Percentiles rank a stretch among this genome's conserved stretches.
Evolutionary conservation across 2,113 vertebrate species (phyloP).

Genomic region (Prolemur simus): DNA sequence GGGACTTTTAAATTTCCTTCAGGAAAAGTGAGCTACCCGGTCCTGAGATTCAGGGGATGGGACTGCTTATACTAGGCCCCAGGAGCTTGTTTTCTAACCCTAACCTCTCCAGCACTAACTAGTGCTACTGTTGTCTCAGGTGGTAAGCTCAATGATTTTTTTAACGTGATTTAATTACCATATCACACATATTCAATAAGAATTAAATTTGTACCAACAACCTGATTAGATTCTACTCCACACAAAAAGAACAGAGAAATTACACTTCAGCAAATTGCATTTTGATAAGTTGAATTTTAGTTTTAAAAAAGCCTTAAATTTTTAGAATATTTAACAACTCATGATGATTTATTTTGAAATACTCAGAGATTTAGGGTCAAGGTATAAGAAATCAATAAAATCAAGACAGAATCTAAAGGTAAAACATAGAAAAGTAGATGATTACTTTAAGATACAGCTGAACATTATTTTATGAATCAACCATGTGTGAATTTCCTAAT

Average conservation of each 20-base stretch:
- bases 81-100: background rate
- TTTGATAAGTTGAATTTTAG: constrained; percentile 14
- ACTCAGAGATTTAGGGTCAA: constrained; percentile 25
- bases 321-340: constrained; percentile 41
- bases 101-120: background rate
- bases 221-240: background rate
- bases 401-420: background rate
- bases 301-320: constrained; percentile 14
- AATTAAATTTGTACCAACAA: background rate
- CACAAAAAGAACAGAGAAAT: background rate
- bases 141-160: background rate
- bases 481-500: background rate
- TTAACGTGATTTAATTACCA: background rate
- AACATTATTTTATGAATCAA: background rate
- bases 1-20: background rate
- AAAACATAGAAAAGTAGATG: background rate
- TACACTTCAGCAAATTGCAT: background rate
- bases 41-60: background rate
- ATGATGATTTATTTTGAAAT: constrained; percentile 39
- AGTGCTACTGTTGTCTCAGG: background rate
- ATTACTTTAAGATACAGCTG: background rate
- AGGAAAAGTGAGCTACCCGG: background rate
- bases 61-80: background rate
- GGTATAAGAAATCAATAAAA: background rate
- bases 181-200: background rate